Percentiles rank a stretch among this genome's conserved stretches.
Evolutionary conservation across 2,113 vertebrate species (phyloP).

Genomic region (Puma concolor): DNA sequence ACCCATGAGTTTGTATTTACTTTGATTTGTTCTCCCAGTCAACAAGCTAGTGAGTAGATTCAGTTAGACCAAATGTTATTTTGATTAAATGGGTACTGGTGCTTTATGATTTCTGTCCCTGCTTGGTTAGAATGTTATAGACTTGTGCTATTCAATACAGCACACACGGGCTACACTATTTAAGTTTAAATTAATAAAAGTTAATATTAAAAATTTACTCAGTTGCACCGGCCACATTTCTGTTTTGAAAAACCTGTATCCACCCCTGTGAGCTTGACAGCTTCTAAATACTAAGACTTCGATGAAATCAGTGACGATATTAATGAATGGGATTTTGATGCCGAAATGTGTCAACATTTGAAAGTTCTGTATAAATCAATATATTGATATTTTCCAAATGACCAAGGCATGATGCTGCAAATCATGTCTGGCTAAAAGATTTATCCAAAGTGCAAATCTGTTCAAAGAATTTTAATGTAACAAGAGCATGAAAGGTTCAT

Average conservation of each 20-base stretch:
- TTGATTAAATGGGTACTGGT: background rate
- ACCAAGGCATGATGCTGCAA: background rate
- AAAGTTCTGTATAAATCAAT: too few species aligned
- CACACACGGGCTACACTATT: background rate
- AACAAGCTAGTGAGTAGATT: background rate
- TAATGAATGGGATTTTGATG: too few species aligned
- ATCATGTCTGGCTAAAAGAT: background rate
- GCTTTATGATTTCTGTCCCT: background rate
- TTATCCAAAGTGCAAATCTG: background rate
- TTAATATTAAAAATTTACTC: background rate
- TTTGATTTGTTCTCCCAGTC: background rate
- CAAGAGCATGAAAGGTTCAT: background rate
- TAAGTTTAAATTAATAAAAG: background rate
- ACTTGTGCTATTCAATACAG: background rate
- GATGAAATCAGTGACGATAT: too few species aligned
- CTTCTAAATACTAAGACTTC: too few species aligned
- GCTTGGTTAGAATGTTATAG: background rate
- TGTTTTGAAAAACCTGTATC: too few species aligned
- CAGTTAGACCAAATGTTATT: background rate
- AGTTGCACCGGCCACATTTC: background rate
- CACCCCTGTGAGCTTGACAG: too few species aligned
- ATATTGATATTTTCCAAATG: background rate
- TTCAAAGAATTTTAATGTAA: background rate
- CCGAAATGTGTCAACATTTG: too few species aligned
- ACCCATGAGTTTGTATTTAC: background rate